Conservation (phyloP, 2,888 invertebrate genomes). For the Latheticus oryzae region DNA sequence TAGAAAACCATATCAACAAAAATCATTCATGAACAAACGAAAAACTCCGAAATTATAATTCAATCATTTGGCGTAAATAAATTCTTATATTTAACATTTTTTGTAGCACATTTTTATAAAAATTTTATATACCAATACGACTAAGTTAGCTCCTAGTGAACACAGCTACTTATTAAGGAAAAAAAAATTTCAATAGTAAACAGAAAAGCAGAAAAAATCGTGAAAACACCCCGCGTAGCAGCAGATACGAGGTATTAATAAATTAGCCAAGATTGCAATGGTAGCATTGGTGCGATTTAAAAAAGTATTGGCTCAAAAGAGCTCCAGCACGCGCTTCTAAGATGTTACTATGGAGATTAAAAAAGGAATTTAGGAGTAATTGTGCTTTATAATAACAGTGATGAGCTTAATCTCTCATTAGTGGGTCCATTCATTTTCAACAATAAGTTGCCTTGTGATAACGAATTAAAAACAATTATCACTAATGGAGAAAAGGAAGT, state of each 20-base stretch:
- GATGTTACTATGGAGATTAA: conserved; percentile 22
- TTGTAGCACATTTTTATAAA: conserved; percentile 42
- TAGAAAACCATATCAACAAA: too few species aligned
- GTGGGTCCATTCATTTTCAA: conserved; percentile 24
- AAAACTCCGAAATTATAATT: conserved; percentile 25
- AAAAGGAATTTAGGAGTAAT: too few species aligned
- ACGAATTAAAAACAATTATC: conserved; percentile 9
- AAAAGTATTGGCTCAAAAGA: conserved; percentile 11
- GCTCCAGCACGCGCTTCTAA: conserved; percentile 28
- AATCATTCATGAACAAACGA: conserved; percentile 13
- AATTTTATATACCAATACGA: conserved; percentile 38
- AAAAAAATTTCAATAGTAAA: too few species aligned
- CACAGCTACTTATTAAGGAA: too few species aligned
- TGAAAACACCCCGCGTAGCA: too few species aligned
- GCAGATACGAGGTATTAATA: conserved; percentile 14
- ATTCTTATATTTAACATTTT: conserved; percentile 39
- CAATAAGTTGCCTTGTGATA: conserved; percentile 17
- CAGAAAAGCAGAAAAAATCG: too few species aligned
- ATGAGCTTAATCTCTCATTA: conserved; percentile 10
- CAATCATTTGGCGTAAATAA: conserved; percentile 24
- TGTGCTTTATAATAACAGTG: conserved; percentile 19
- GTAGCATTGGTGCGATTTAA: conserved; percentile 14
- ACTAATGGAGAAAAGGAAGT: conserved; percentile 8
- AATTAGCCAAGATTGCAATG: conserved; percentile 20
- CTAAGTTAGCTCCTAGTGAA: too few species aligned